phyloP scores from a whole-genome alignment of 2,888 invertebrate genomes.

The Lathronympha strigana region DNA sequence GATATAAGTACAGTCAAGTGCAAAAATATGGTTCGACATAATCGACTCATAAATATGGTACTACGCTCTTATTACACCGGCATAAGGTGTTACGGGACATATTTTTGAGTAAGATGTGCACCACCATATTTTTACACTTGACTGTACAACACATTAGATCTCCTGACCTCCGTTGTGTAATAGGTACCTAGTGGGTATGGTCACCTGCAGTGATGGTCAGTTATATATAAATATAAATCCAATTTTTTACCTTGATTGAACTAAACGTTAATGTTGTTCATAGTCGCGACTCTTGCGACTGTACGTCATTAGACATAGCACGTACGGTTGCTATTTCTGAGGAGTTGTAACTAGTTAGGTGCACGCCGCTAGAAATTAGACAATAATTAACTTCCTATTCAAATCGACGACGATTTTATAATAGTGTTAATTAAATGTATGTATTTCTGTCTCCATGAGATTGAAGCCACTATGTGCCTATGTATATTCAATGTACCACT shows the following conservation, averaged over 20 bases:
- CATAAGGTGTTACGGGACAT: too few relatives aligned
- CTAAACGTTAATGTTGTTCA: too few relatives aligned
- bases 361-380: constrained; percentile 28
- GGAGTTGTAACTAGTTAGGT: neutral
- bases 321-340: constrained; percentile 12
- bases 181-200: neutral
- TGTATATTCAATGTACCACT: too few relatives aligned
- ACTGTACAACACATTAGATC: too few relatives aligned
- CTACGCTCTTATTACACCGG: too few relatives aligned
- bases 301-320: constrained; percentile 10
- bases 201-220: too few relatives aligned
- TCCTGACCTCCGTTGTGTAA: neutral
- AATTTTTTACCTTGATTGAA: too few relatives aligned
- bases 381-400: constrained; percentile 17
- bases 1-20: constrained; percentile 4
- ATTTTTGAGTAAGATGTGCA: too few relatives aligned
- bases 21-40: too few relatives aligned
- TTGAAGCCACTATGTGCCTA: neutral
- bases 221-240: neutral
- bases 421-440: neutral
- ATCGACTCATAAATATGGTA: too few relatives aligned
- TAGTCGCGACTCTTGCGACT: too few relatives aligned
- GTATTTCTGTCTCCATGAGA: neutral
- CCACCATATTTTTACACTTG: too few relatives aligned
- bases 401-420: neutral